A percentile compares a stretch with the other conserved stretches of the same genome.
Conservation (phyloP, 2,797 vertebrate genomes). For the Iguana delicatissima region DNA sequence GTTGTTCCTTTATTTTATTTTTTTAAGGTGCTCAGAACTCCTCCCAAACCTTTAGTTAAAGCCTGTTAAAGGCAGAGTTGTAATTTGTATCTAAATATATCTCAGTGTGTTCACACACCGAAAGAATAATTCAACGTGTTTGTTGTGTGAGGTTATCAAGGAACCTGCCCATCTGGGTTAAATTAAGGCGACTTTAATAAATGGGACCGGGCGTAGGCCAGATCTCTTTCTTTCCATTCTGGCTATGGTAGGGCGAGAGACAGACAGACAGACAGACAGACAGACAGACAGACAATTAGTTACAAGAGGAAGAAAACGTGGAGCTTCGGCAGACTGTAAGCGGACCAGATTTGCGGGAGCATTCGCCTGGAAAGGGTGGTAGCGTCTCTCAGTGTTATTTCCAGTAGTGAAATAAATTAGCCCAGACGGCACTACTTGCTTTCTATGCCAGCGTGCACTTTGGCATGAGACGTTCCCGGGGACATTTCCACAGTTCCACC, state of each 20-base stretch:
- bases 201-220: conserved; percentile 60
- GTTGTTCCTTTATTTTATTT: not conserved
- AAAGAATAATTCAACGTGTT: conserved; percentile 64
- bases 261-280: not conserved
- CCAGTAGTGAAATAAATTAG: not conserved
- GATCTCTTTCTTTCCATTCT: conserved; percentile 57
- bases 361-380: not conserved
- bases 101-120: conserved; percentile 64
- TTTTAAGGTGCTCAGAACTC: not conserved
- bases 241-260: not conserved
- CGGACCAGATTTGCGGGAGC: not conserved
- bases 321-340: not conserved
- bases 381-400: not conserved
- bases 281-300: not conserved
- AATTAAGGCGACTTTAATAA: conserved; percentile 76
- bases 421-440: not conserved
- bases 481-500: too few relatives aligned
- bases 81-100: conserved; percentile 74
- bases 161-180: conserved; percentile 78
- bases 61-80: conserved; percentile 62
- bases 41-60: conserved; percentile 38
- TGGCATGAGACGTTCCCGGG: not conserved
- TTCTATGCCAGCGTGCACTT: not conserved
- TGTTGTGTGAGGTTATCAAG: conserved; percentile 72
- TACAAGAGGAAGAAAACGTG: not conserved